phyloP scores from a whole-genome alignment of 2,113 vertebrate genomes.

The Ailurus styani region DNA sequence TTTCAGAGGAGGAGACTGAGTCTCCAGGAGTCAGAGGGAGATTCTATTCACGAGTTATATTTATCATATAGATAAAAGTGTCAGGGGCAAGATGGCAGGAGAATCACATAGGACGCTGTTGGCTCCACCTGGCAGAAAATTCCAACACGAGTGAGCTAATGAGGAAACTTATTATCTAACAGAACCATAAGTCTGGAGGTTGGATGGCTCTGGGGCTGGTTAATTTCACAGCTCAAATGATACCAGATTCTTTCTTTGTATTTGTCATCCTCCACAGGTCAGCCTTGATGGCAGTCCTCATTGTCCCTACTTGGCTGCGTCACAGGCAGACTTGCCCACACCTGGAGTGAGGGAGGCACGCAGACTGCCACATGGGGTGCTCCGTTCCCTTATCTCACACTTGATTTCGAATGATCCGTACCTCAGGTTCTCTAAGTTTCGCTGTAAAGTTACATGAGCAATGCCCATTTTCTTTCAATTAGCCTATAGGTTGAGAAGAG shows the following conservation, averaged over 20 bases:
- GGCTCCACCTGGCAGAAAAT: background rate
- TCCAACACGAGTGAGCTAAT: background rate
- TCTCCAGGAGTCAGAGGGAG: background rate
- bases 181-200: background rate
- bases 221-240: background rate
- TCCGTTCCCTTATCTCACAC: background rate
- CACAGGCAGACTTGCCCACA: background rate
- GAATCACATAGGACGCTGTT: background rate
- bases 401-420: background rate
- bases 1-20: background rate
- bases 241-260: background rate
- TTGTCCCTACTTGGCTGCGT: background rate
- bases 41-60: background rate
- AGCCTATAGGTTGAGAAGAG: background rate
- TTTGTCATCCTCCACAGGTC: background rate
- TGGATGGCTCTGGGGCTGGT: background rate
- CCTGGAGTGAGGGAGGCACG: background rate
- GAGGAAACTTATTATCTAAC: background rate
- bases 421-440: background rate
- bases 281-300: background rate
- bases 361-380: background rate
- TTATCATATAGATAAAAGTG: background rate
- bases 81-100: background rate
- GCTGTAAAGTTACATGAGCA: background rate
- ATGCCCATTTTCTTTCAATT: background rate